These are phyloP conservation scores for Clepsis dumicolana DNA, from an alignment of 2,888 invertebrate genomes.

Conservation along the genomic window DNA sequence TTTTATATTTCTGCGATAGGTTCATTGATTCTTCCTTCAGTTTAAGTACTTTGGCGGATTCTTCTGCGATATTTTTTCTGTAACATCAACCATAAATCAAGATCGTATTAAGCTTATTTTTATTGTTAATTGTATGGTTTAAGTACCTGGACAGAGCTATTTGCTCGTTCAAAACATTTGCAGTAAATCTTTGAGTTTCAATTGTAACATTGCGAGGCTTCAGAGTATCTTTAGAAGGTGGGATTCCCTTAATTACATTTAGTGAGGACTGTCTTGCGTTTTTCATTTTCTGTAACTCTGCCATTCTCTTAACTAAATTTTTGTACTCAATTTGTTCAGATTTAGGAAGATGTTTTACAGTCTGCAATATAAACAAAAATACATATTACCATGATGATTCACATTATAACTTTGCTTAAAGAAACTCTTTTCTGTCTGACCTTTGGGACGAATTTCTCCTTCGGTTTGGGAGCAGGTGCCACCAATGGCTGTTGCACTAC, in stretches of 20 bases:
- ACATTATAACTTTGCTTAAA: not conserved
- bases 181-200: conserved; percentile 49
- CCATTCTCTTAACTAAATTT: conserved; percentile 79
- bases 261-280: conserved; percentile 70
- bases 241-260: conserved; percentile 52
- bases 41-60: conserved; percentile 75
- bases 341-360: conserved; percentile 79
- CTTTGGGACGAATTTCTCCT: conserved; percentile 77
- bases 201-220: conserved; percentile 68
- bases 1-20: conserved; percentile 76
- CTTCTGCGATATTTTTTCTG: conserved; percentile 80
- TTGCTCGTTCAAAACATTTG: conserved; percentile 68
- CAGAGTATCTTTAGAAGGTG: conserved; percentile 65
- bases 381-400: no score
- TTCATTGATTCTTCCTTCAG: conserved; percentile 76
- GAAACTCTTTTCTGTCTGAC: conserved; percentile 53
- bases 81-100: conserved; percentile 46
- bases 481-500: conserved; percentile 58
- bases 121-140: conserved; percentile 10
- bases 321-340: conserved; percentile 82
- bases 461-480: conserved; percentile 55
- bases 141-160: conserved; percentile 75
- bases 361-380: conserved; percentile 59
- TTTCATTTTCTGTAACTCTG: conserved; percentile 80
- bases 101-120: not conserved